Conservation (phyloP, 2,888 invertebrate genomes). For the Bursaphelenchus okinawaensis region DNA sequence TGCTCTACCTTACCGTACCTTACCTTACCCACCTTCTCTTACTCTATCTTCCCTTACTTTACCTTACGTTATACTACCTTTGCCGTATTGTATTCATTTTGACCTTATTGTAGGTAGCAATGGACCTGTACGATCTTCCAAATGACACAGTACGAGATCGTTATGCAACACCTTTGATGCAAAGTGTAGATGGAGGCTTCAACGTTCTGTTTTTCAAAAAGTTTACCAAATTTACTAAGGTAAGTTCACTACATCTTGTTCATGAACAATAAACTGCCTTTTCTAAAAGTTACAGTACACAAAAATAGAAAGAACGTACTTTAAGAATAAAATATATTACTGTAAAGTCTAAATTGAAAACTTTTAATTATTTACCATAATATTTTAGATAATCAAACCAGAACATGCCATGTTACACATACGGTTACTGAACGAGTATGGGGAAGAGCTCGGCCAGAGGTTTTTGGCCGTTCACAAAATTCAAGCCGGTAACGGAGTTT, state of each 20-base stretch:
- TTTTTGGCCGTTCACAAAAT: conserved; percentile 32
- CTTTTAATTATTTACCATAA: no score
- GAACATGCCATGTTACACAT: conserved; percentile 35
- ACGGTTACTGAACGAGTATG: conserved; percentile 28
- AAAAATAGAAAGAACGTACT: no score
- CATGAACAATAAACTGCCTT: no score
- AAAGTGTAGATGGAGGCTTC: conserved; percentile 16
- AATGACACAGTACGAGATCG: conserved; percentile 24
- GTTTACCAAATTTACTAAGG: conserved; percentile 28
- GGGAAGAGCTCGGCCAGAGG: conserved; percentile 28
- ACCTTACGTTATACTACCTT: no score
- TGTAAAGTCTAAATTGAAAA: no score
- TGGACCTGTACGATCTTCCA: conserved; percentile 30
- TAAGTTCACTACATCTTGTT: conserved; percentile 13
- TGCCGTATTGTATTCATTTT: no score
- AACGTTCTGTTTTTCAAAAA: conserved; percentile 28
- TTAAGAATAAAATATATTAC: no score
- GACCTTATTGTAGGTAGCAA: no score
- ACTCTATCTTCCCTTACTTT: no score
- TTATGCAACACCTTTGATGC: conserved; percentile 17
- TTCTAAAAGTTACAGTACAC: no score
- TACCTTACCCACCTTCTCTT: no score
- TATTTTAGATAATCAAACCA: conserved; percentile 35
- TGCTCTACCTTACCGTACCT: no score
- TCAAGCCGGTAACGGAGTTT: conserved; percentile 24